These are phyloP conservation scores for Drosophila tani DNA, from an alignment of 1,140 invertebrate species.

Conservation along the genomic window DNA sequence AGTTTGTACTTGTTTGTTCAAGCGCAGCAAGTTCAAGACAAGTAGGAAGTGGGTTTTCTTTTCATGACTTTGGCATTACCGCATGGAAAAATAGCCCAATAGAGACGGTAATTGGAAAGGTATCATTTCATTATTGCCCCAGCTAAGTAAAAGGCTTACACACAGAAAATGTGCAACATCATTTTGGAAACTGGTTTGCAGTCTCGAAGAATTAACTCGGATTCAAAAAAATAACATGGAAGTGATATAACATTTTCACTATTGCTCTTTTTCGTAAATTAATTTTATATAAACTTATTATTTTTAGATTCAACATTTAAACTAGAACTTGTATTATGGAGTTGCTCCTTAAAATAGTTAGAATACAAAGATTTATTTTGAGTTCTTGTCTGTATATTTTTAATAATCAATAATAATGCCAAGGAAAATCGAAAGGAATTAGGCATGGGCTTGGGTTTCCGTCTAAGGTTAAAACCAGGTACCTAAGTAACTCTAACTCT, in stretches of 20 bases:
- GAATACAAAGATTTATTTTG: background rate
- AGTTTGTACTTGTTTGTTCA: conserved; percentile 12
- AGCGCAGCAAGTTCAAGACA: conserved; percentile 48
- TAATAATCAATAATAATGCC: too few species aligned
- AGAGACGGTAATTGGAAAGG: conserved; percentile 11
- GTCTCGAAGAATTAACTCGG: background rate
- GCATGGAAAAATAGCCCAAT: conserved; percentile 6
- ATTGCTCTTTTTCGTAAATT: background rate
- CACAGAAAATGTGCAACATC: conserved; percentile 6
- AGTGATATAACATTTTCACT: background rate
- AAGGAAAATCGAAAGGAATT: too few species aligned
- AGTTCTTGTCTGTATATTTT: too few species aligned
- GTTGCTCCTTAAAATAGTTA: too few species aligned
- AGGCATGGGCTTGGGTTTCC: too few species aligned
- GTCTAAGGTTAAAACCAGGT: background rate
- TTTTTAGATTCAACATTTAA: background rate
- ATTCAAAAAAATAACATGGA: background rate
- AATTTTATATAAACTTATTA: too few species aligned
- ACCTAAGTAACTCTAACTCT: background rate
- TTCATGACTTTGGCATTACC: conserved; percentile 17
- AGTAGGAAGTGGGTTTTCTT: conserved; percentile 41
- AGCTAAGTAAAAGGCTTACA: background rate
- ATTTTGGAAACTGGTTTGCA: conserved; percentile 2
- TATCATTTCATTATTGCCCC: background rate
- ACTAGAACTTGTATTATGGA: background rate